phyloP scores from a whole-genome alignment of 2,113 vertebrate species.

The Acrocephalus kingi region DNA sequence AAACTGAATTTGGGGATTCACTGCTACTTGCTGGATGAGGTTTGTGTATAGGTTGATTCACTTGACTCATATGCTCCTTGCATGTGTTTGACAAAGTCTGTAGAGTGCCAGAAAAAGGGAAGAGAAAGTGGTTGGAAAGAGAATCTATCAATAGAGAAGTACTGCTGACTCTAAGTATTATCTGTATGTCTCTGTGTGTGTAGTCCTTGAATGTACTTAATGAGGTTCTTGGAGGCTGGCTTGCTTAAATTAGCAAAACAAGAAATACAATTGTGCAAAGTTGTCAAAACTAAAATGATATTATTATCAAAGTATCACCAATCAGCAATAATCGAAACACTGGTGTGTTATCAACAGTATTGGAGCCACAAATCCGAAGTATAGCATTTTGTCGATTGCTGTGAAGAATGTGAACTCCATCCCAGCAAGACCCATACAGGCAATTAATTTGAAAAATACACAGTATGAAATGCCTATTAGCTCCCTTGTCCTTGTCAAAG shows the following conservation, averaged over 20 bases:
- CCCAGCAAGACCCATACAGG: neutral
- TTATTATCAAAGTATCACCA: neutral
- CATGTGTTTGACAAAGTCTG: neutral
- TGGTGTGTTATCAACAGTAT: neutral
- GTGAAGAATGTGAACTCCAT: neutral
- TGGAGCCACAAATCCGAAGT: neutral
- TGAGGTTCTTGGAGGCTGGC: neutral
- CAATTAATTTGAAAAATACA: neutral
- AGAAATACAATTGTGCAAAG: neutral
- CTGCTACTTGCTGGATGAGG: neutral
- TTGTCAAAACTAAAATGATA: neutral
- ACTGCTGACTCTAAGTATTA: neutral
- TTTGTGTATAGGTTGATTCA: neutral
- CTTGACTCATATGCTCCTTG: neutral
- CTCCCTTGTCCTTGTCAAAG: neutral
- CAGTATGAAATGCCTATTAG: neutral
- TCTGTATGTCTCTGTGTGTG: neutral
- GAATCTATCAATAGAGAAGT: neutral
- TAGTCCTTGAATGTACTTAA: neutral
- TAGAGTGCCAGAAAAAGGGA: neutral
- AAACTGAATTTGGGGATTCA: neutral
- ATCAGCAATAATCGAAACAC: neutral
- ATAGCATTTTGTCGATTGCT: neutral
- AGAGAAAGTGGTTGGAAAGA: neutral
- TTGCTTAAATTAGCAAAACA: neutral